These are phyloP conservation scores for Galaxias olidus DNA, from an alignment of 2,797 vertebrate genomes.

Conservation along the genomic window DNA sequence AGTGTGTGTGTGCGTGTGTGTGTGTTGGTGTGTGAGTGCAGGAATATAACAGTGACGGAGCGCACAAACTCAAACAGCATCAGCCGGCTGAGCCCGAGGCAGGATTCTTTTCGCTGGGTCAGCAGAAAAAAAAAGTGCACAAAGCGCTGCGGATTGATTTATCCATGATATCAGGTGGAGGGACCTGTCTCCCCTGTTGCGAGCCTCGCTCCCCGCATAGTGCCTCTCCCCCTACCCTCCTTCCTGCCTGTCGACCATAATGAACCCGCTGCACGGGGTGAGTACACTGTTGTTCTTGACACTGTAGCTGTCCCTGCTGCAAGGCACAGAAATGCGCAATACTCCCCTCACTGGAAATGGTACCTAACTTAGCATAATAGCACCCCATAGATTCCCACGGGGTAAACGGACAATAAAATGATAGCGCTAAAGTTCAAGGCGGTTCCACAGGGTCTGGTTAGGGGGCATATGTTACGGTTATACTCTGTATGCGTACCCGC, in stretches of 20 bases:
- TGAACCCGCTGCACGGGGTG: conserved; percentile 60
- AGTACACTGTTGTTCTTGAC: background rate
- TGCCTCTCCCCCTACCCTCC: conserved; percentile 42
- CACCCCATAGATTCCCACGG: conserved; percentile 32
- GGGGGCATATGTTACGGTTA: conserved; percentile 69
- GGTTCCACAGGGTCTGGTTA: conserved; percentile 39
- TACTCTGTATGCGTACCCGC: conserved; percentile 60
- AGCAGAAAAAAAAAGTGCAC: conserved; percentile 71
- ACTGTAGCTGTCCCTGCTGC: conserved; percentile 27
- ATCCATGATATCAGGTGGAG: conserved; percentile 70
- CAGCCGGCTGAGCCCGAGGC: conserved; percentile 63
- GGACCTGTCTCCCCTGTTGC: conserved; percentile 43
- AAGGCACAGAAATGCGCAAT: conserved; percentile 31
- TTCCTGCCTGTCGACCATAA: conserved; percentile 73
- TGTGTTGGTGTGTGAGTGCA: background rate
- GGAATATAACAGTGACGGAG: conserved; percentile 61
- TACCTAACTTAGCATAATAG: conserved; percentile 78
- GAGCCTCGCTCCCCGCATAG: conserved; percentile 38
- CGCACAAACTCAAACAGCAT: conserved; percentile 61
- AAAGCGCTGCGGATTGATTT: conserved; percentile 73
- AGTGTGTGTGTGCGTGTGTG: conserved; percentile 24
- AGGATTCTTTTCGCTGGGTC: conserved; percentile 60
- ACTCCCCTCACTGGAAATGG: conserved; percentile 38
- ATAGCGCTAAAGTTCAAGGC: too few relatives aligned
- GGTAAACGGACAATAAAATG: conserved; percentile 35